Conservation (phyloP, 2,113 vertebrate genomes). For the Ptyas mucosa region DNA sequence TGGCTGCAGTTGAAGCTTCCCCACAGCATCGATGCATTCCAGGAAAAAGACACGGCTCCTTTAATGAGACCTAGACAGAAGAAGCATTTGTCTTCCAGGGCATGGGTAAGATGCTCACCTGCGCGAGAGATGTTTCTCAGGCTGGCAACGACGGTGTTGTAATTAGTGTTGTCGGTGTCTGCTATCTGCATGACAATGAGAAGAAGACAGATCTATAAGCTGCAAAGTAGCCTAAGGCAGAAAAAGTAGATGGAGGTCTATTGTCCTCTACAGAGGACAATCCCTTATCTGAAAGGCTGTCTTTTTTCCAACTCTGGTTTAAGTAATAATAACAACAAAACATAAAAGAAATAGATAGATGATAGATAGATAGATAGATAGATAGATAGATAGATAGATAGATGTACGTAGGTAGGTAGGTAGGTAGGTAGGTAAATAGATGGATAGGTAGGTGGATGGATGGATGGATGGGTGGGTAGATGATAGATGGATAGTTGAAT, state of each 20-base stretch:
- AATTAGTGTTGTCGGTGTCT: conserved; percentile 73
- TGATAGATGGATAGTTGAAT: too few relatives aligned
- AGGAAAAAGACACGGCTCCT: not conserved
- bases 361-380: too few relatives aligned
- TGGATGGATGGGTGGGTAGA: too few relatives aligned
- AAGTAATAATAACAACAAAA: not conserved
- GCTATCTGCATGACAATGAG: conserved; percentile 46
- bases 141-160: conserved; percentile 69
- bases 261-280: not conserved
- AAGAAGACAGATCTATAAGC: not conserved
- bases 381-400: too few relatives aligned
- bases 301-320: not conserved
- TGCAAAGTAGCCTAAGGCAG: not conserved
- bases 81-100: not conserved
- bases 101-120: conserved; percentile 58
- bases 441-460: too few relatives aligned
- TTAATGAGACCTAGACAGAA: not conserved
- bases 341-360: too few relatives aligned
- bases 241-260: not conserved
- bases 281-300: not conserved
- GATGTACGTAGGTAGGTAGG: too few relatives aligned
- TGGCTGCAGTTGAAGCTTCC: not conserved
- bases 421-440: too few relatives aligned
- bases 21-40: not conserved
- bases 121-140: conserved; percentile 71